Base-by-base conservation (phyloP, 2,113 vertebrate genomes). In the Pachypanchax playfairii region DNA sequence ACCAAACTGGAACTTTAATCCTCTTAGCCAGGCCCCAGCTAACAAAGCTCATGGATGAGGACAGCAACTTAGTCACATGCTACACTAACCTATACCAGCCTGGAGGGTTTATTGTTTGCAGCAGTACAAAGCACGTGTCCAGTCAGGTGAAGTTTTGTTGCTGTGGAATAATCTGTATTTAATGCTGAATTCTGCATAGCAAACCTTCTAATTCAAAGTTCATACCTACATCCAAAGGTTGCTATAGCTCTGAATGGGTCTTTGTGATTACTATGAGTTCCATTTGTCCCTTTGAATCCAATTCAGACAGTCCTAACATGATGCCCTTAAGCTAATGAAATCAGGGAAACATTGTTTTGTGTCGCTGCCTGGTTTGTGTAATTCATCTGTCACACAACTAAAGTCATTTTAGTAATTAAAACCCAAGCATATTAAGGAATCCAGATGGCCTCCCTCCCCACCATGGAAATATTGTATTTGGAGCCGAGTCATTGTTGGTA, bases 1-100 rank as follows among this genome's bases (percentile, higher is more conserved):
- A 87, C 86, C 89, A 90, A 90, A 89, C 88, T 86, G 85, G 86
- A 91, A 88, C 85, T 87, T 88, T 91, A 91, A 91, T 92, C 90
- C 86, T 88, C 90, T 93, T 91, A 91, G 85, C 80, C 66, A 48
- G 80, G 78, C 68, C 81, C 73, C 54, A 64, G 81, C 85, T 85
- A 89, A 91, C 86, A 86, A 86, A 89, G 82, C 84, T 72, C 69
- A 79, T 51, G 78, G 70, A 81, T 73, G 73, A 67, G 74, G 76
- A 75, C 75, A 62, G 73, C 72, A 86, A 82, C 77, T 79, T 85
- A 79, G 79, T 75, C 62, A 73, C 82, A 57, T 73, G 79, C 83
- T 67, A 84, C 46, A 65, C 83, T 77, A 85, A 68, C 75, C 77
- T 80, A 81, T 71, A 72, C 49, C 6, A 13, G 58, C 41, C 77